These are phyloP conservation scores for Colaptes auratus DNA, from an alignment of 2,113 vertebrate species.

Conservation along the genomic window DNA sequence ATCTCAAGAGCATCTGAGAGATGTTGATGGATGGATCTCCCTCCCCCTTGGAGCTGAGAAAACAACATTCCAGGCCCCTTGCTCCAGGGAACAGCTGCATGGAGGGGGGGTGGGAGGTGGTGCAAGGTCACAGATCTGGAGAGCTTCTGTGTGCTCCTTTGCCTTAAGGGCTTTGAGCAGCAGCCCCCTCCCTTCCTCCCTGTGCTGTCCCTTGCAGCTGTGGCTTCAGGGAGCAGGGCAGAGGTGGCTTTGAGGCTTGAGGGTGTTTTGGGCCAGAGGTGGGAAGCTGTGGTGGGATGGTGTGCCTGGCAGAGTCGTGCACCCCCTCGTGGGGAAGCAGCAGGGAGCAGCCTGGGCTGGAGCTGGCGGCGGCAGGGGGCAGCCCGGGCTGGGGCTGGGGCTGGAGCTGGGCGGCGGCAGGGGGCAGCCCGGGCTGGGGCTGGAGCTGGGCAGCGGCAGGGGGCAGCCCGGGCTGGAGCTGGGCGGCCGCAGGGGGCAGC, in stretches of 20 bases:
- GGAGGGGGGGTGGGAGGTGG: background rate
- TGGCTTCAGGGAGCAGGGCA: background rate
- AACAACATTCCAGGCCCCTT: background rate
- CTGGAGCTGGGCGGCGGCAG: background rate
- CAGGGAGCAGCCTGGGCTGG: too few relatives aligned
- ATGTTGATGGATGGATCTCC: slow-evolving; percentile 37
- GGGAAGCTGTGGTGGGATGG: background rate
- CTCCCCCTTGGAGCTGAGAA: background rate
- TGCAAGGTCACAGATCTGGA: background rate
- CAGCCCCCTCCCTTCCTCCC: rapidly evolving
- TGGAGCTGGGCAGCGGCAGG: background rate
- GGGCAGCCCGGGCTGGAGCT: too few relatives aligned
- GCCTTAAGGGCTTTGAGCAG: background rate
- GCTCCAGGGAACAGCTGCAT: background rate
- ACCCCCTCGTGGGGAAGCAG: background rate
- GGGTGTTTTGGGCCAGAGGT: background rate
- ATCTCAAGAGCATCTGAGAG: background rate
- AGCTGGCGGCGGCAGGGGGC: too few relatives aligned
- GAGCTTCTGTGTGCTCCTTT: background rate
- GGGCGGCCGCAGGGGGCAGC: too few relatives aligned
- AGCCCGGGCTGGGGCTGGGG: too few relatives aligned
- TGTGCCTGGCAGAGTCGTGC: background rate
- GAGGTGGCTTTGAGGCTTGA: background rate
- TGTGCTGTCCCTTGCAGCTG: background rate
- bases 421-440: background rate